Conservation (phyloP, 23 tunicate species). For the Styela clava region DNA sequence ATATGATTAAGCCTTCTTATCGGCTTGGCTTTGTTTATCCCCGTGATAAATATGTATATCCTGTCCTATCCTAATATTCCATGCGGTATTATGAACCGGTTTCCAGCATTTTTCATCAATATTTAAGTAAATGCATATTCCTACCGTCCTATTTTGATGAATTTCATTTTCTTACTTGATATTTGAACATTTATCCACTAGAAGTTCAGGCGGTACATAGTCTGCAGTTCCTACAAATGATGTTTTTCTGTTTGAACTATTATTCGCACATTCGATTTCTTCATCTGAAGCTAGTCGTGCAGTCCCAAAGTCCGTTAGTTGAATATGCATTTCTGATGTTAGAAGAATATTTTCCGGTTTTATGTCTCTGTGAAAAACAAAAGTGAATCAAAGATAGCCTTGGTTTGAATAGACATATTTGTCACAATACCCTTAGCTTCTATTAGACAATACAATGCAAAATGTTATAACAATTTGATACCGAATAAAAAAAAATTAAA, state of each 20-base stretch:
- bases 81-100: too few species aligned
- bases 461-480: too few species aligned
- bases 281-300: constrained; percentile 6
- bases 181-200: constrained; percentile 25
- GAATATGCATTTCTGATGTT: constrained; percentile 49
- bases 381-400: neutral
- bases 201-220: constrained; percentile 48
- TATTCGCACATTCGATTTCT: neutral
- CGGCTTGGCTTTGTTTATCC: too few species aligned
- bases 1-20: too few species aligned
- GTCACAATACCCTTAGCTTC: too few species aligned
- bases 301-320: constrained; percentile 58
- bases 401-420: neutral
- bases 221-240: constrained; percentile 60
- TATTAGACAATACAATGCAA: too few species aligned
- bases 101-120: too few species aligned
- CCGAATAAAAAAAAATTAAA: too few species aligned
- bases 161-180: constrained; percentile 21
- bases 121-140: too few species aligned
- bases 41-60: too few species aligned
- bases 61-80: too few species aligned
- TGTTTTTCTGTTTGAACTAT: constrained; percentile 8
- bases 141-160: too few species aligned
- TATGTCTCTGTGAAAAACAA: constrained; percentile 43
- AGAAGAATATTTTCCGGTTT: constrained; percentile 63